Evolutionary conservation across 2,113 vertebrate genomes (phyloP).

Genomic region (Platichthys stellatus): DNA sequence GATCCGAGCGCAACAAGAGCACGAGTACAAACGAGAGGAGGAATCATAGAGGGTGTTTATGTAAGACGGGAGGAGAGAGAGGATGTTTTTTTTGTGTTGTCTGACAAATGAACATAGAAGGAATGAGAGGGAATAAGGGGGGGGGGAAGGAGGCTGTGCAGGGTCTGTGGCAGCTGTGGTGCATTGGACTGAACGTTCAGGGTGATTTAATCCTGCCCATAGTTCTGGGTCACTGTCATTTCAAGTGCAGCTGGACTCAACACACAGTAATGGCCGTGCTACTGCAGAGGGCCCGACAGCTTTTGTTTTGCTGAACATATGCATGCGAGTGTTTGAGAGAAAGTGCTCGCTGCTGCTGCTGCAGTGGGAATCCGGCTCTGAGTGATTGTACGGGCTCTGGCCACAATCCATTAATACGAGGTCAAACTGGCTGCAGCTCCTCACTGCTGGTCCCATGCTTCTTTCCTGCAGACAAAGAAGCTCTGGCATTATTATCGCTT

Average conservation of each 20-base stretch:
- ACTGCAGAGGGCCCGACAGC: constrained; percentile 44
- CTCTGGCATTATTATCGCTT: constrained; percentile 62
- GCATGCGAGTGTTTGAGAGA: constrained; percentile 46
- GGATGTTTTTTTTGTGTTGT: constrained; percentile 16
- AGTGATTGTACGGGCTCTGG: constrained; percentile 56
- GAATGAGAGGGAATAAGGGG: constrained; percentile 1
- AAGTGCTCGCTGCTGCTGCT: constrained; percentile 49
- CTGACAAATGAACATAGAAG: constrained; percentile 38
- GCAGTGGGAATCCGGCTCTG: constrained; percentile 42
- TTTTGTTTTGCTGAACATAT: constrained; percentile 34
- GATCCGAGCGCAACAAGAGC: constrained; percentile 26
- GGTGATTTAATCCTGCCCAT: constrained; percentile 64
- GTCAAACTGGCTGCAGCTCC: constrained; percentile 58
- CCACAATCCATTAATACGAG: constrained; percentile 60
- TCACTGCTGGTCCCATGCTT: constrained; percentile 38
- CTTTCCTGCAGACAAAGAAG: constrained; percentile 61
- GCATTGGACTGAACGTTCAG: constrained; percentile 40
- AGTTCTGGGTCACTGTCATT: constrained; percentile 66
- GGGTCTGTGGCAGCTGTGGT: constrained; percentile 57
- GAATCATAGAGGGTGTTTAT: constrained; percentile 49
- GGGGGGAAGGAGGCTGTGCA: not conserved
- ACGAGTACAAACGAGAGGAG: constrained; percentile 33
- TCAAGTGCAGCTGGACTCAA: constrained; percentile 67
- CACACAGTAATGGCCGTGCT: constrained; percentile 57
- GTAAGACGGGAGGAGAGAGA: constrained; percentile 28